These are phyloP conservation scores for Linyphia triangularis DNA, from an alignment of 2,888 invertebrate species.

Conservation along the genomic window DNA sequence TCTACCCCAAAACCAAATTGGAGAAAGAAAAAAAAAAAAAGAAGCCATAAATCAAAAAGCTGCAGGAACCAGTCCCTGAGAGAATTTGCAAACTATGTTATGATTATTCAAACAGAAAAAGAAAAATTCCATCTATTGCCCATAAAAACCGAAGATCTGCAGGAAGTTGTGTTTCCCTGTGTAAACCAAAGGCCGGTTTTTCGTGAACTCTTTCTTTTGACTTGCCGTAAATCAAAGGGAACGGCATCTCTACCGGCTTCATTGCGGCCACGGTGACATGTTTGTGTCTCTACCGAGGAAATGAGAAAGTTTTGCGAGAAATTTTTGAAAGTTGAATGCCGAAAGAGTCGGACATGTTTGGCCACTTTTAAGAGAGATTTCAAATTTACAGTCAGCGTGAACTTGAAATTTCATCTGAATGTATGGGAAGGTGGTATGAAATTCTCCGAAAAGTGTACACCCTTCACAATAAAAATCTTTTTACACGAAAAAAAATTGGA, in stretches of 20 bases:
- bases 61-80: neutral
- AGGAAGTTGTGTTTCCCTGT: slow-evolving; percentile 6
- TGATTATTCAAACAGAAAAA: slow-evolving; percentile 7
- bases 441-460: too few relatives aligned
- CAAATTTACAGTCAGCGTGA: too few relatives aligned
- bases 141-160: neutral
- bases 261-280: slow-evolving; percentile 22
- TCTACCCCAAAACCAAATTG: neutral
- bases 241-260: neutral
- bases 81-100: neutral
- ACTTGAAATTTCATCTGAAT: too few relatives aligned
- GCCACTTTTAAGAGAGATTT: too few relatives aligned
- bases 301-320: neutral
- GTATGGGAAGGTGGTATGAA: too few relatives aligned
- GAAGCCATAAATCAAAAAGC: slow-evolving; percentile 8
- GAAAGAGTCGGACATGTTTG: neutral
- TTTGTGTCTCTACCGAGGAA: neutral
- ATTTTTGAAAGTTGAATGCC: neutral
- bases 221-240: slow-evolving; percentile 18
- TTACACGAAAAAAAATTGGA: too few relatives aligned
- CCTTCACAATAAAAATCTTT: too few relatives aligned
- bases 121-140: neutral
- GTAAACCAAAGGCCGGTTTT: slow-evolving; percentile 6
- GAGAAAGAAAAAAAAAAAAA: neutral
- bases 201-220: slow-evolving; percentile 23